A percentile compares a stretch with the other conserved stretches of the same genome.
Conservation (phyloP, 1,140 invertebrate species). For the Penaeus chinensis region DNA sequence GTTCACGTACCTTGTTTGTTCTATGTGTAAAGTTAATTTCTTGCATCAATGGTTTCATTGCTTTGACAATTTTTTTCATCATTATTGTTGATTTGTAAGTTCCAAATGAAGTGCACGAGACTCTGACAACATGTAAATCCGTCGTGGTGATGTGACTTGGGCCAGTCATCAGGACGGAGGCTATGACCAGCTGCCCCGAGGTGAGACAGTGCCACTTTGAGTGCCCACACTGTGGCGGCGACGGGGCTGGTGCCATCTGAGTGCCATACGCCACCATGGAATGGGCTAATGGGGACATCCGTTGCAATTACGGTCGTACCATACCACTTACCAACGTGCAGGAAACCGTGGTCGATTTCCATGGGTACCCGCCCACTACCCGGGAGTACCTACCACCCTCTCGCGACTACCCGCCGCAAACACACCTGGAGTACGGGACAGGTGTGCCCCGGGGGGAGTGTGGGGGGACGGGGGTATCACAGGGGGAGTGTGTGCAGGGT, state of each 20-base stretch:
- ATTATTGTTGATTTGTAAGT: constrained; percentile 31
- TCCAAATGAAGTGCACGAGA: background rate
- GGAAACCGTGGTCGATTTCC: constrained; percentile 50
- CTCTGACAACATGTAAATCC: constrained; percentile 38
- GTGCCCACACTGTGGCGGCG: constrained; percentile 26
- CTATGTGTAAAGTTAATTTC: constrained; percentile 25
- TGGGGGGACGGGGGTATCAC: no score
- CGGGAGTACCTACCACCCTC: background rate
- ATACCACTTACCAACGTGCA: constrained; percentile 39
- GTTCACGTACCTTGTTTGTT: constrained; percentile 8
- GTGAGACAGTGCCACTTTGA: constrained; percentile 21
- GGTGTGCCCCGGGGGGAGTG: background rate
- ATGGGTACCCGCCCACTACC: constrained; percentile 36
- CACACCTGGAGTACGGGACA: constrained; percentile 27
- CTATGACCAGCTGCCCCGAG: constrained; percentile 25
- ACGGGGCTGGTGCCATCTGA: constrained; percentile 8
- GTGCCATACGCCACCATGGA: constrained; percentile 38
- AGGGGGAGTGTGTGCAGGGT: background rate
- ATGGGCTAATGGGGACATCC: constrained; percentile 57
- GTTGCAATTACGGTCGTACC: constrained; percentile 26
- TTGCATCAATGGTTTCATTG: constrained; percentile 42
- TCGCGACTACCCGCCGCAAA: constrained; percentile 36
- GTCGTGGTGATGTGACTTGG: constrained; percentile 4
- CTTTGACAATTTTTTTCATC: constrained; percentile 24
- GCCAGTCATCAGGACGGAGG: constrained; percentile 23